Percentiles rank a stretch among this genome's conserved stretches.
phyloP scores from a whole-genome alignment of 37 sponge, comb jelly and placozoan genomes.

The Tethya wilhelma region DNA sequence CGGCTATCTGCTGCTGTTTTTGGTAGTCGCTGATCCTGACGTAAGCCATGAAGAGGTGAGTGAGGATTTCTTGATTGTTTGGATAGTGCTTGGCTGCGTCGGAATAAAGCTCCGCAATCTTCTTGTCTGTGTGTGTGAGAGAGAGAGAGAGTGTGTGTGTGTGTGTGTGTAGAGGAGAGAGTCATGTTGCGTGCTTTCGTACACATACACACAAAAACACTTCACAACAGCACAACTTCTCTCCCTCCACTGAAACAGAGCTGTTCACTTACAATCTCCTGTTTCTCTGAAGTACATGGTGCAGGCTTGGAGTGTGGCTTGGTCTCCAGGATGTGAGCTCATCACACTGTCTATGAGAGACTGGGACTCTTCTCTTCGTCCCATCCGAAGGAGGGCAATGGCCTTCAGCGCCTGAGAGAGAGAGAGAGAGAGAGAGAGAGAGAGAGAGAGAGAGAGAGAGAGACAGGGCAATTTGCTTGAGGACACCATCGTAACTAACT shows the following conservation, averaged over 20 bases:
- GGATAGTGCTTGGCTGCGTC: conserved; percentile 80
- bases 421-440: neutral
- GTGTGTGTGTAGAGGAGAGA: neutral
- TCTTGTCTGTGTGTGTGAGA: conserved; percentile 45
- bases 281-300: conserved; percentile 87
- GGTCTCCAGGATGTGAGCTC: conserved; percentile 64
- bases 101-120: conserved; percentile 82
- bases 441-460: too few relatives aligned
- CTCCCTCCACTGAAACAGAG: too few relatives aligned
- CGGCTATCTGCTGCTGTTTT: conserved; percentile 91
- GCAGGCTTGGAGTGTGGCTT: conserved; percentile 90
- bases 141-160: neutral
- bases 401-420: conserved; percentile 88
- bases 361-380: conserved; percentile 60
- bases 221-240: neutral
- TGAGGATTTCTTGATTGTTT: conserved; percentile 86
- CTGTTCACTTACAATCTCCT: conserved; percentile 76
- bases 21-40: conserved; percentile 87
- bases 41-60: conserved; percentile 97
- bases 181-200: neutral
- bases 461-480: too few relatives aligned
- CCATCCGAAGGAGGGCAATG: conserved; percentile 79
- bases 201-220: neutral
- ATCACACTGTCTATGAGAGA: conserved; percentile 60
- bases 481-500: too few relatives aligned